Evolutionary conservation across 92 coral and sea anemone species (phyloP).

Genomic region (Zoanthus solanderi): DNA sequence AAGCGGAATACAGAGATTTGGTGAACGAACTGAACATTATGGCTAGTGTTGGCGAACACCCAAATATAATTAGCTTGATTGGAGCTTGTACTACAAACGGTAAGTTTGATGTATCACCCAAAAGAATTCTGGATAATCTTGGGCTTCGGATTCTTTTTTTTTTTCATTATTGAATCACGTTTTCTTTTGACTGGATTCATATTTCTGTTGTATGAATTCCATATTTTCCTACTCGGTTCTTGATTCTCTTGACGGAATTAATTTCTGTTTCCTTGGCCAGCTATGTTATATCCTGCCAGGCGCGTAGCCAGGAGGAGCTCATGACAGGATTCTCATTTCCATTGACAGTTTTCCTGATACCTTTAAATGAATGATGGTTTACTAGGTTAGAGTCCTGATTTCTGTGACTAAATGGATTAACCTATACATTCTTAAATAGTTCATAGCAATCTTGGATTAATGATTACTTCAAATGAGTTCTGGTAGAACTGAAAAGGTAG

Average conservation of each 20-base stretch:
- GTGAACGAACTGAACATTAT: conserved; percentile 32
- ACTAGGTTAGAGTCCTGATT: too few relatives aligned
- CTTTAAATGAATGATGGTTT: too few relatives aligned
- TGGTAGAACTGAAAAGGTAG: too few relatives aligned
- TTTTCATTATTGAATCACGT: not conserved
- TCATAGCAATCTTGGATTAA: too few relatives aligned
- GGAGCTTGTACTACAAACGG: conserved; percentile 22
- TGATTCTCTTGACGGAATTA: not conserved
- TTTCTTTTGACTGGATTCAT: not conserved
- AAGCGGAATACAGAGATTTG: conserved; percentile 15
- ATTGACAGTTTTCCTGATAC: too few relatives aligned
- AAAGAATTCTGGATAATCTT: not conserved
- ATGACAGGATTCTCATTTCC: too few relatives aligned
- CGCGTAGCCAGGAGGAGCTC: too few relatives aligned
- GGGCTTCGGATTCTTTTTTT: not conserved
- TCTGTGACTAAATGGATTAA: too few relatives aligned
- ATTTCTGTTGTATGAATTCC: not conserved
- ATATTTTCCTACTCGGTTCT: too few relatives aligned
- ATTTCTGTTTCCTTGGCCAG: not conserved
- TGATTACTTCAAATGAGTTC: too few relatives aligned
- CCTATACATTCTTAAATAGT: too few relatives aligned
- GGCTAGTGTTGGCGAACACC: conserved; percentile 26
- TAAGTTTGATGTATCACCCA: not conserved
- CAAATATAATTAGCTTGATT: conserved; percentile 16
- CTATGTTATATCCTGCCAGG: too few relatives aligned